A percentile compares a stretch with the other conserved stretches of the same genome.
These are phyloP conservation scores for Lateolabrax maculatus DNA, from an alignment of 2,797 vertebrate genomes.

Conservation along the genomic window DNA sequence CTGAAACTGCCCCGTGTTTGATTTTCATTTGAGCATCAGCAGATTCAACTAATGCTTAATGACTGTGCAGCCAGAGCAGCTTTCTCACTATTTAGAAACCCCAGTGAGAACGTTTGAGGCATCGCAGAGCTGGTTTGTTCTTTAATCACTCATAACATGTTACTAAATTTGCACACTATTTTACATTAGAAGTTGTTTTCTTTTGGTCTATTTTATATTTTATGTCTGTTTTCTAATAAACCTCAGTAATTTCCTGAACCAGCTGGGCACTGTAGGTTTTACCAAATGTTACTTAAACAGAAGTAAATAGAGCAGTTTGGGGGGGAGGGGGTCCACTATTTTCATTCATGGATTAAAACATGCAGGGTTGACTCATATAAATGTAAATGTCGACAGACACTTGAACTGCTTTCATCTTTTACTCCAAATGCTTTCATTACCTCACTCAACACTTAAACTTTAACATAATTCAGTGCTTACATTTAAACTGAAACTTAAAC, in stretches of 20 bases:
- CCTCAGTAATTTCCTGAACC: too few relatives aligned
- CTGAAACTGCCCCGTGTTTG: not conserved
- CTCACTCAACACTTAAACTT: not conserved
- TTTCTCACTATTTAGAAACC: not conserved
- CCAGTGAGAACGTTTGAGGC: not conserved
- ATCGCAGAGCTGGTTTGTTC: not conserved
- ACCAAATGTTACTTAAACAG: too few relatives aligned
- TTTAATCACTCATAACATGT: not conserved
- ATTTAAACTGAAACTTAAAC: not conserved
- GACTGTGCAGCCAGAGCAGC: not conserved
- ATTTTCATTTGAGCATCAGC: constrained; percentile 9
- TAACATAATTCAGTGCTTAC: not conserved
- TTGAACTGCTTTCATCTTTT: too few relatives aligned
- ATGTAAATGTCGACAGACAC: too few relatives aligned
- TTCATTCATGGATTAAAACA: too few relatives aligned
- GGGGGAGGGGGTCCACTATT: too few relatives aligned
- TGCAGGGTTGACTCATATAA: too few relatives aligned
- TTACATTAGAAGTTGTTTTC: not conserved
- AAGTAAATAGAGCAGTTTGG: too few relatives aligned
- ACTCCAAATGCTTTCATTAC: not conserved
- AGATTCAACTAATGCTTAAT: not conserved
- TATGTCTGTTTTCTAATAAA: too few relatives aligned
- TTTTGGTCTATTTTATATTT: too few relatives aligned
- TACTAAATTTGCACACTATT: not conserved
- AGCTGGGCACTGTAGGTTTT: too few relatives aligned